Base-by-base conservation (phyloP, 2,113 vertebrate genomes). In the Neodon shergylaensis region DNA sequence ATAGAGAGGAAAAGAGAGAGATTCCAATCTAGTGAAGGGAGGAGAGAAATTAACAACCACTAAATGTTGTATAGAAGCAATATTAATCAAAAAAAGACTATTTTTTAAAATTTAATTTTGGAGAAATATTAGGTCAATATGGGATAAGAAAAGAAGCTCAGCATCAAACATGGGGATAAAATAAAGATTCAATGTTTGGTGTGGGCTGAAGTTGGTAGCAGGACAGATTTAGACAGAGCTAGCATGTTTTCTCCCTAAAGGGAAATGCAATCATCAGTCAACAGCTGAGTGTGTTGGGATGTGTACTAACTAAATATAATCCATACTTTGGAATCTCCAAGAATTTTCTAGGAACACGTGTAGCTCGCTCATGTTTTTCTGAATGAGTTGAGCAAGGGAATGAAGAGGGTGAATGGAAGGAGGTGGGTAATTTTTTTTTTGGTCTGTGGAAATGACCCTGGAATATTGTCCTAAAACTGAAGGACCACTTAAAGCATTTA, bases 281-380 rank as follows among this genome's bases (percentile, higher is more conserved):
- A 73, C 1, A 79, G 58, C 39, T 42, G 74, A 79, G 47, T 66
- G 9, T 36, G 14, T 10, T 65, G 87, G 76, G 73, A 65, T 79
- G 65, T 68, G 76, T 66, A 58, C 47, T 65, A 78, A 83, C 65
- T 70, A 87, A 66, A 78, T 73, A 49, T 21, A 68, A 10, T 84
- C 49, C 22, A 39, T 92, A 58, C n/a, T 95, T 87, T 76, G 78
- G 93, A 94, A 93, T 66, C 74, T 85, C 70, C 14, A 28, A 74
- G 47, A 68, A 39, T 90, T 90, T 95, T 90, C 85, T 88, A 92
- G 70, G 79, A 90, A 88, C 14, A 31, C 84, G 49, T 68, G 36
- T 89, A n/a, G 21, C 58, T 84, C 28, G 22, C 39, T 33, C 11
- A 17, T 76, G 90, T 93, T 54, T 92, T 74, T 83, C 77, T 92